Base-by-base conservation (phyloP, 2,888 invertebrate species). In the Epicampocera succincta region DNA sequence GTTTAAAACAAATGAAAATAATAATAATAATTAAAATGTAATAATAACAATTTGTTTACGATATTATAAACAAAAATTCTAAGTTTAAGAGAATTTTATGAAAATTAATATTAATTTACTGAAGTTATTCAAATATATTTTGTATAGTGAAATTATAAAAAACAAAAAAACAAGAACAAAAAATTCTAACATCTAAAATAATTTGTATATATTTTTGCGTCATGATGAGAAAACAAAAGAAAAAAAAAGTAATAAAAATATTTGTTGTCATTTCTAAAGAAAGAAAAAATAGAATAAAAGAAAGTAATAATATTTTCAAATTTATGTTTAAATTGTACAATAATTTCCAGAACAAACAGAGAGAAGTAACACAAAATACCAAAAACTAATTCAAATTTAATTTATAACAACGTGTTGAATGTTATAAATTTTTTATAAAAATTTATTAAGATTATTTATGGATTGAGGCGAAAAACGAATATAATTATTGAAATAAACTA, bases 291-390 rank as follows among this genome's bases (percentile, higher is more conserved):
- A 66, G n/a, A 44, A 40, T 21, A 78, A 66, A 44, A 79, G 66
- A 19, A 80, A 46, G 74, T 71, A 60, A 6, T 38, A 21, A 71
- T 38, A 69, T 58, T 68, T 69, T 48, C 29, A 86, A 38, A n/a
- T 65, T 87, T 88, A 87, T 86, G 87, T 87, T 87, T 86, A 87
- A 87, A 86, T 86, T 87, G 87, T 88, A 87, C 87, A 88, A 88
- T 87, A 87, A 87, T 87, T 87, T 87, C 76, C 25, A 66, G 81
- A 81, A 42, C 61, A 66, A 58, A 42, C 48, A 48, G n/a, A n/a
- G n/a, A n/a, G n/a, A n/a, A 60, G 4, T 76, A 19, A 61, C 58
- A 46, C 11, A 15, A 46, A 69, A 72, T 60, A 15, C 6, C 25
- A 33, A 61, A 56, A 65, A 74, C 25, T 56, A 40, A 65, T 52